These are phyloP conservation scores for Athene noctua DNA, from an alignment of 2,113 vertebrate species.

Conservation along the genomic window DNA sequence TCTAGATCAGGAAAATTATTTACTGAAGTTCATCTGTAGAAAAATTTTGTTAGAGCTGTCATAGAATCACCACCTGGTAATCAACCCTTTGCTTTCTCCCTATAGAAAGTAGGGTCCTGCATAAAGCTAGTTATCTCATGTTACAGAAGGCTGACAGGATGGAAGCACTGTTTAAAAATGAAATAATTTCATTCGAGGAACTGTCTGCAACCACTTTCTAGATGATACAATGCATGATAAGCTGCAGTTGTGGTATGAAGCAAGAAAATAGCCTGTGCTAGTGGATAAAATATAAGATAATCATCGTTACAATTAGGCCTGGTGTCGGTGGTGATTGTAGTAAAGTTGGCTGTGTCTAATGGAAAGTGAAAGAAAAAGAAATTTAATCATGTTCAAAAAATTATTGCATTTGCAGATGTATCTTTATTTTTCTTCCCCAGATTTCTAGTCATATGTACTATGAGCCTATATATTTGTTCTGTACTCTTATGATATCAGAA, in stretches of 20 bases:
- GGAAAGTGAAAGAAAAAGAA: neutral
- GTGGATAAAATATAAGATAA: neutral
- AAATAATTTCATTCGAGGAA: neutral
- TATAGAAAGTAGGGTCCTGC: neutral
- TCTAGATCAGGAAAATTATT: neutral
- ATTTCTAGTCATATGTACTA: neutral
- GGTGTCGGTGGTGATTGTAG: neutral
- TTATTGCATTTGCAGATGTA: neutral
- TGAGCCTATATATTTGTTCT: neutral
- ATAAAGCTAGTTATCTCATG: neutral
- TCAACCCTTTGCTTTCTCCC: neutral
- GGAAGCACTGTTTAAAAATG: neutral
- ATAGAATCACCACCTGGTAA: neutral
- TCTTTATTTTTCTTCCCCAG: neutral
- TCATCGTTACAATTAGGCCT: neutral
- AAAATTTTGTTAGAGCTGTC: neutral
- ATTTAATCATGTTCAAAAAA: neutral
- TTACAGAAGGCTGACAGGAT: neutral
- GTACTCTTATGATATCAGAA: neutral
- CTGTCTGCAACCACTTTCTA: neutral
- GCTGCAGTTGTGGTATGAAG: neutral
- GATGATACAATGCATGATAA: neutral
- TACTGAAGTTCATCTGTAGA: neutral
- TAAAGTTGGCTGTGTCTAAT: neutral
- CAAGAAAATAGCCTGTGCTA: neutral